Conservation (phyloP, 2,888 invertebrate genomes). For the Margaritifera margaritifera region DNA sequence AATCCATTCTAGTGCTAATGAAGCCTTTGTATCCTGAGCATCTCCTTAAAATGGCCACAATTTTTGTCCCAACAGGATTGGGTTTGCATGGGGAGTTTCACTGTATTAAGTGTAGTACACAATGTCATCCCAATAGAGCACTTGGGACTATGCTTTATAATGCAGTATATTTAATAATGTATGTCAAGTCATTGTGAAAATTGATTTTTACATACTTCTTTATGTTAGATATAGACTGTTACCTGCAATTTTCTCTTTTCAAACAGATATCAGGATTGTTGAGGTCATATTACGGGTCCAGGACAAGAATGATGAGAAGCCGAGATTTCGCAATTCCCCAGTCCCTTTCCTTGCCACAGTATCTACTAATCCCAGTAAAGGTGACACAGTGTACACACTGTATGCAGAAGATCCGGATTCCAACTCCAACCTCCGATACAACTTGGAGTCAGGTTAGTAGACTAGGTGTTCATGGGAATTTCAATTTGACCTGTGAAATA, state of each 20-base stretch:
- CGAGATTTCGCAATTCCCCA: constrained; percentile 97
- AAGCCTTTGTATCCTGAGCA: no score
- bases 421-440: constrained; percentile 80
- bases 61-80: no score
- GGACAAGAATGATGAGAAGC: constrained; percentile 97
- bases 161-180: no score
- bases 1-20: no score
- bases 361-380: constrained; percentile 94
- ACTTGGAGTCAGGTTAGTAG: constrained; percentile 48
- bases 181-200: background rate
- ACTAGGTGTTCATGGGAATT: no score
- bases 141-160: no score
- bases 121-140: no score
- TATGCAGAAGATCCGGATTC: constrained; percentile 97
- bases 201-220: background rate
- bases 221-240: background rate
- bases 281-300: constrained; percentile 92
- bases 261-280: constrained; percentile 46
- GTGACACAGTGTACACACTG: constrained; percentile 96
- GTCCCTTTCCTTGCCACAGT: constrained; percentile 98
- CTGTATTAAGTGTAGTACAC: no score
- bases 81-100: no score
- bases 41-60: no score
- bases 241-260: no score
- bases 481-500: no score